Percentiles rank a stretch among this genome's conserved stretches.
These are phyloP conservation scores for Latheticus oryzae DNA, from an alignment of 2,888 invertebrate species.

Conservation along the genomic window DNA sequence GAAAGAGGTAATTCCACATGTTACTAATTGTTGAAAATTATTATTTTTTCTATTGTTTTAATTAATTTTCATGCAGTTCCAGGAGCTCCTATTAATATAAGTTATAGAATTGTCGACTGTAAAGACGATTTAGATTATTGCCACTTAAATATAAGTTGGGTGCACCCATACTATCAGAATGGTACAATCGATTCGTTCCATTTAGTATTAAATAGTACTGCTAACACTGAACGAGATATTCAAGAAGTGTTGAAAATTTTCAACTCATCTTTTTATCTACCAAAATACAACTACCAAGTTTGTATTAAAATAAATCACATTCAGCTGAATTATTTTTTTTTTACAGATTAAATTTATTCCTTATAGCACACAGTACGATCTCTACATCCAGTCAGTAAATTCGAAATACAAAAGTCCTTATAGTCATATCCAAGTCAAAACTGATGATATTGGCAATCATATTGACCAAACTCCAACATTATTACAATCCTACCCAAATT, in stretches of 20 bases:
- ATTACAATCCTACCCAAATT: slow-evolving; percentile 49
- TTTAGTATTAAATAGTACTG: slow-evolving; percentile 54
- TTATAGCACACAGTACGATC: slow-evolving; percentile 55
- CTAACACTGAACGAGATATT: slow-evolving; percentile 50
- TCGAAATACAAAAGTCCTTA: slow-evolving; percentile 52
- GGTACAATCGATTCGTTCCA: slow-evolving; percentile 59
- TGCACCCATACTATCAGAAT: slow-evolving; percentile 59
- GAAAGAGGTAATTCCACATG: slow-evolving; percentile 58
- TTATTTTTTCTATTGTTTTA: slow-evolving; percentile 7
- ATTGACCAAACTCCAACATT: slow-evolving; percentile 57
- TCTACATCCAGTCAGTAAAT: slow-evolving; percentile 58
- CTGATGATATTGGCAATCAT: slow-evolving; percentile 55
- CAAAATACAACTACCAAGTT: slow-evolving; percentile 56
- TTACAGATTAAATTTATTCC: slow-evolving; percentile 60
- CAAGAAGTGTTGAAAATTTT: slow-evolving; percentile 54
- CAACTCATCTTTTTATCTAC: slow-evolving; percentile 48
- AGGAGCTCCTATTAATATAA: slow-evolving; percentile 56
- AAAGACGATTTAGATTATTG: slow-evolving; percentile 53
- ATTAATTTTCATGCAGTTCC: slow-evolving; percentile 55
- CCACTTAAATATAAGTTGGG: slow-evolving; percentile 59
- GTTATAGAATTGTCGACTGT: slow-evolving; percentile 57
- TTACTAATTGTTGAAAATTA: background rate
- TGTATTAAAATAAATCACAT: too few relatives aligned
- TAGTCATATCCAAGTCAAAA: slow-evolving; percentile 49
- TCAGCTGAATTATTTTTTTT: slow-evolving; percentile 1